A percentile compares a stretch with the other conserved stretches of the same genome.
phyloP scores from a whole-genome alignment of 2,113 vertebrate genomes.

The Galemys pyrenaicus region DNA sequence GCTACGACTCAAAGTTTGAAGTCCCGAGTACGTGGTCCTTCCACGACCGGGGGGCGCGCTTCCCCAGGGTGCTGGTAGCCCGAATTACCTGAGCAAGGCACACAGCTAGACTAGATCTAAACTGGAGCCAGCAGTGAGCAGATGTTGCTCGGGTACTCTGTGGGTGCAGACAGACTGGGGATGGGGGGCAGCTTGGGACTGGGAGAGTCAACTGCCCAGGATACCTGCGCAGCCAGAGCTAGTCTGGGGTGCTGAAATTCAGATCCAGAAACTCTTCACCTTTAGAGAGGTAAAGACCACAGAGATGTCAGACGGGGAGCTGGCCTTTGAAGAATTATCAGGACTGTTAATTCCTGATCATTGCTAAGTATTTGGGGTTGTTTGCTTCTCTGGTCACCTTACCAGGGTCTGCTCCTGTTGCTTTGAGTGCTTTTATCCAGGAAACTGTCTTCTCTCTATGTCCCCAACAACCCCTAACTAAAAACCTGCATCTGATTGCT shows the following conservation, averaged over 20 bases:
- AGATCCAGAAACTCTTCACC: not conserved
- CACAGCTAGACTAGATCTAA: not conserved
- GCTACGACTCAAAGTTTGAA: not conserved
- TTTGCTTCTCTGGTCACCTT: not conserved
- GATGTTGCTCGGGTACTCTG: not conserved
- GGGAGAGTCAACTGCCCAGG: not conserved
- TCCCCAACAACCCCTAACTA: not conserved
- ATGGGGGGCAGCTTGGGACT: not conserved
- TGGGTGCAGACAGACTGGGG: accelerated
- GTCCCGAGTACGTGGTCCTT: not conserved
- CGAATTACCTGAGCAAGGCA: not conserved
- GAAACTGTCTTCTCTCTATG: not conserved
- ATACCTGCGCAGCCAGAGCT: not conserved
- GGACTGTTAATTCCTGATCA: not conserved
- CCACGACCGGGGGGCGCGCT: not conserved
- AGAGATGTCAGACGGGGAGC: not conserved
- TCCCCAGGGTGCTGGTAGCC: not conserved
- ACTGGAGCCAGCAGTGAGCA: not conserved
- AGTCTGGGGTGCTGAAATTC: not conserved
- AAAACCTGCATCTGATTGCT: not conserved
- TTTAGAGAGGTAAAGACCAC: not conserved
- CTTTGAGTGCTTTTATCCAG: not conserved
- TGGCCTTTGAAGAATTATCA: not conserved
- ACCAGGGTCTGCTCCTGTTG: not conserved
- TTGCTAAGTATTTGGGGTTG: not conserved